phyloP scores from a whole-genome alignment of 2,797 vertebrate species.

The Sciurus vulgaris region DNA sequence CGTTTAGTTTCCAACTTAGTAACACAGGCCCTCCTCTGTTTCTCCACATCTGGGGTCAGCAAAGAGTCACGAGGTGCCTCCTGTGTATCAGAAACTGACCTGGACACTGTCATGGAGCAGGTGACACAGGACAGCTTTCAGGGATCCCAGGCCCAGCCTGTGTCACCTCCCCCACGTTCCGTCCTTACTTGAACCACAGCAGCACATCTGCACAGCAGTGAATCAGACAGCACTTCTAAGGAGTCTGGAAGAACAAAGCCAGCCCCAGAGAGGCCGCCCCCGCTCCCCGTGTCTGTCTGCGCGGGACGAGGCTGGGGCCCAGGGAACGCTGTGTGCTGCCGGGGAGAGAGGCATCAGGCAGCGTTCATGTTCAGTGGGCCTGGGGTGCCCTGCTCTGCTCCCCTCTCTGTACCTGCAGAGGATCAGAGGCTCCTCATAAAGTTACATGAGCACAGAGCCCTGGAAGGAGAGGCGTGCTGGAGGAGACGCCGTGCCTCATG shows the following conservation, averaged over 20 bases:
- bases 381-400: not conserved
- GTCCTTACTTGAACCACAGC: constrained; percentile 69
- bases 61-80: not conserved
- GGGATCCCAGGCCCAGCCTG: not conserved
- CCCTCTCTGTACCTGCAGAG: not conserved
- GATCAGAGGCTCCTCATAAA: rapidly evolving
- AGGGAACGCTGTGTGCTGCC: not conserved
- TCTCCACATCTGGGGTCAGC: not conserved
- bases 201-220: constrained; percentile 60
- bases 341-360: not conserved
- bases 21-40: not conserved
- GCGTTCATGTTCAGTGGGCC: not conserved
- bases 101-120: not conserved
- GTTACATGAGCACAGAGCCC: not conserved
- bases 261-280: not conserved
- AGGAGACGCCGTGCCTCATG: not conserved
- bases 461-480: not conserved
- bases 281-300: not conserved
- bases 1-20: not conserved
- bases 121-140: not conserved
- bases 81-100: constrained; percentile 1
- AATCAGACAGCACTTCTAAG: constrained; percentile 58
- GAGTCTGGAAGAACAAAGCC: constrained; percentile 50
- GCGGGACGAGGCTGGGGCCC: not conserved
- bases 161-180: not conserved